Evolutionary conservation across 2,113 vertebrate genomes (phyloP).

Genomic region (Peromyscus californicus): DNA sequence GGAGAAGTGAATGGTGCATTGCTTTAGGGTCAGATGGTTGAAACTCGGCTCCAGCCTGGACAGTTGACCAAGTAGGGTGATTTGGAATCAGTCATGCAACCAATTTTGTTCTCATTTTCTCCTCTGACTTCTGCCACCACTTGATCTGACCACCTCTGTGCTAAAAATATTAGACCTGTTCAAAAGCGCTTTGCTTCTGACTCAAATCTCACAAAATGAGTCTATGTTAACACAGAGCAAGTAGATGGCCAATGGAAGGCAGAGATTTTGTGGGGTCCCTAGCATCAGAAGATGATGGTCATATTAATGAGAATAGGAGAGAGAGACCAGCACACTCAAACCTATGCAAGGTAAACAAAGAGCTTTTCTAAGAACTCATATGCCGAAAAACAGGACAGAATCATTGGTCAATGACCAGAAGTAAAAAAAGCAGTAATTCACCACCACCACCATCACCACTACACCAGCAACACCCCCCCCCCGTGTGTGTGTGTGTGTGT

Average conservation of each 20-base stretch:
- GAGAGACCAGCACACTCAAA: background rate
- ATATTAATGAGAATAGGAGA: background rate
- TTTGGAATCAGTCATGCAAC: background rate
- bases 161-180: background rate
- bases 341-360: background rate
- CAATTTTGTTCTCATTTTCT: background rate
- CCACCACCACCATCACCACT: background rate
- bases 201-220: background rate
- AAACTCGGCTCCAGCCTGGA: background rate
- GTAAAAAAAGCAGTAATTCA: background rate
- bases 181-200: background rate
- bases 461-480: background rate
- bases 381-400: background rate
- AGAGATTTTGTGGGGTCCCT: background rate
- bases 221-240: background rate
- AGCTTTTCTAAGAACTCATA: constrained; percentile 7
- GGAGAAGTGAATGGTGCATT: background rate
- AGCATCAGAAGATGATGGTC: background rate
- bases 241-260: background rate
- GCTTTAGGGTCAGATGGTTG: background rate
- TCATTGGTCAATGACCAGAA: background rate
- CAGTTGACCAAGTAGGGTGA: background rate
- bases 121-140: background rate
- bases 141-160: background rate
- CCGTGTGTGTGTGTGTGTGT: background rate